These are phyloP conservation scores for Herpetotheres cachinnans DNA, from an alignment of 2,113 vertebrate genomes.

Conservation along the genomic window DNA sequence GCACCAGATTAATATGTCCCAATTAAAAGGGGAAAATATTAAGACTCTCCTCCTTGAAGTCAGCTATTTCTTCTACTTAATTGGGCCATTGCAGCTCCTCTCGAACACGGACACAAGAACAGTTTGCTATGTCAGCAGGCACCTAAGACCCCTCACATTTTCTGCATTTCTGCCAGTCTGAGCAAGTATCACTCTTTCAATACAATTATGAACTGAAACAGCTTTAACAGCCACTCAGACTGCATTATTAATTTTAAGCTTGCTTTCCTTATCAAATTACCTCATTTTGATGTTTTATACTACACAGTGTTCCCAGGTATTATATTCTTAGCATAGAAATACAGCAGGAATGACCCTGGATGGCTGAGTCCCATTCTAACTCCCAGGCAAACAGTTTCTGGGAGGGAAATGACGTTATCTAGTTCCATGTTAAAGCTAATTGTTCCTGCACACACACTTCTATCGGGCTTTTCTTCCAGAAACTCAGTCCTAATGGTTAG, in stretches of 20 bases:
- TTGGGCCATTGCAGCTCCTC: constrained; percentile 10
- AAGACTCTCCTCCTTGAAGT: background rate
- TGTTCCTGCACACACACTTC: background rate
- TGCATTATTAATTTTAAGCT: background rate
- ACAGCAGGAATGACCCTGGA: background rate
- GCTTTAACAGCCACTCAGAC: background rate
- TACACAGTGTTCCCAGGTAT: background rate
- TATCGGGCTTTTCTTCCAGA: constrained; percentile 5
- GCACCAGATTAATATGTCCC: background rate
- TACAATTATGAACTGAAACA: background rate
- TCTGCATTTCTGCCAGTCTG: background rate
- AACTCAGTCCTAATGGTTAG: constrained; percentile 16
- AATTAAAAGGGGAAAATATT: constrained; percentile 4
- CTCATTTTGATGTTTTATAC: background rate
- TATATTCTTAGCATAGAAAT: background rate
- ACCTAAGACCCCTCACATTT: background rate
- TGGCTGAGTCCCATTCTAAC: background rate
- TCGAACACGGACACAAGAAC: background rate
- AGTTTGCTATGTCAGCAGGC: background rate
- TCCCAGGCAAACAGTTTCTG: background rate
- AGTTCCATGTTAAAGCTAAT: background rate
- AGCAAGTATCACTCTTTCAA: background rate
- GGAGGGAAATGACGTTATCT: background rate
- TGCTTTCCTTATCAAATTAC: background rate
- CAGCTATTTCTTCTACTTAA: constrained; percentile 34